Percentiles rank a stretch among this genome's conserved stretches.
These are phyloP conservation scores for Thinocorus orbignyianus DNA, from an alignment of 2,113 vertebrate species.

Conservation along the genomic window DNA sequence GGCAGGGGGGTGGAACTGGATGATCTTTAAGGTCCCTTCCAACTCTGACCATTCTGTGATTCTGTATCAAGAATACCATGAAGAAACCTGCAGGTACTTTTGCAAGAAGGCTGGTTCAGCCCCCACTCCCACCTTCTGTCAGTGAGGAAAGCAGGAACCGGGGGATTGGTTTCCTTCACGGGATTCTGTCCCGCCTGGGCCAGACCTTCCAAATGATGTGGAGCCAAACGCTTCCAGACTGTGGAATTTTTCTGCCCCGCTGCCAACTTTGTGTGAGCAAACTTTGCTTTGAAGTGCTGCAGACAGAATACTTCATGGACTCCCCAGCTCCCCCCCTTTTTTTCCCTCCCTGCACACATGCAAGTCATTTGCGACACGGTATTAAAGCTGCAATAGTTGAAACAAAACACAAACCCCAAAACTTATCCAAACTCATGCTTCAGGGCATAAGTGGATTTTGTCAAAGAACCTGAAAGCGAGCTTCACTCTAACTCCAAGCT, in stretches of 20 bases:
- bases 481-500: not conserved
- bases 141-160: not conserved
- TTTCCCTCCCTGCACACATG: slow-evolving; percentile 37
- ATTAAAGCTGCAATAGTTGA: not conserved
- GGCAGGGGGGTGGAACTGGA: too few relatives aligned
- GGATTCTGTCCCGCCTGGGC: not conserved
- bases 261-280: slow-evolving; percentile 42
- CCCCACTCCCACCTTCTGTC: not conserved
- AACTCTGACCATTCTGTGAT: too few relatives aligned
- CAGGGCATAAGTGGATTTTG: slow-evolving; percentile 16
- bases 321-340: not conserved
- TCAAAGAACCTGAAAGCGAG: not conserved
- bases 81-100: not conserved
- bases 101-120: not conserved
- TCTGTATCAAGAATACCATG: not conserved
- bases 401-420: not conserved
- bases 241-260: slow-evolving; percentile 19
- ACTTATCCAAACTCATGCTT: slow-evolving; percentile 22
- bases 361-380: slow-evolving; percentile 45
- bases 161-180: not conserved
- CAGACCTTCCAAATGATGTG: slow-evolving; percentile 9
- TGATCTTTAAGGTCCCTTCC: too few relatives aligned
- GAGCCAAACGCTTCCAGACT: slow-evolving; percentile 41
- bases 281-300: slow-evolving; percentile 45
- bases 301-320: slow-evolving; percentile 30